These are phyloP conservation scores for Erebia palarica DNA, from an alignment of 2,888 invertebrate species.

Conservation along the genomic window DNA sequence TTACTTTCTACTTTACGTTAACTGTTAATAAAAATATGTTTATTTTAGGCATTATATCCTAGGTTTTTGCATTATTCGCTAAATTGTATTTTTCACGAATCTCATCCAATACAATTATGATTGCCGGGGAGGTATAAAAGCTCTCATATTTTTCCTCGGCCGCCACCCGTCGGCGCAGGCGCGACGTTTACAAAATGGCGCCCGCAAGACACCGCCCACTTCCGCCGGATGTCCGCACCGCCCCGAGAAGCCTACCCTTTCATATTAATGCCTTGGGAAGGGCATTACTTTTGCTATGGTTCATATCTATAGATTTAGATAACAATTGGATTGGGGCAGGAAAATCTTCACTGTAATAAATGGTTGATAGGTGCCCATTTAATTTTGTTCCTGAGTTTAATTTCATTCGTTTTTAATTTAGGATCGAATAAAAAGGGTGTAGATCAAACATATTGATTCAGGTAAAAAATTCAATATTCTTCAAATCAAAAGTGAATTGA, in stretches of 20 bases:
- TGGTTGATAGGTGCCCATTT: neutral
- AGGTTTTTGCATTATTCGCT: neutral
- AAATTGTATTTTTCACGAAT: neutral
- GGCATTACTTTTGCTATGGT: conserved; percentile 2
- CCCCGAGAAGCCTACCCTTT: conserved; percentile 49
- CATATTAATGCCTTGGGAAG: conserved; percentile 16
- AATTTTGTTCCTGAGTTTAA: neutral
- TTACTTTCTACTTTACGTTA: no score
- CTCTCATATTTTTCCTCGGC: conserved; percentile 30
- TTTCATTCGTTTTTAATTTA: no score
- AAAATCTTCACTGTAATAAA: neutral
- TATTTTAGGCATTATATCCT: no score
- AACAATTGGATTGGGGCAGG: neutral
- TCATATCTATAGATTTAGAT: neutral
- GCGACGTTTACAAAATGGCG: conserved; percentile 67
- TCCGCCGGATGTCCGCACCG: conserved; percentile 72
- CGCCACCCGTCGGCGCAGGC: conserved; percentile 47
- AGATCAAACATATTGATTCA: no score
- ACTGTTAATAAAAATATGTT: no score
- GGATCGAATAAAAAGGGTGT: neutral
- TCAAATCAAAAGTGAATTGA: no score
- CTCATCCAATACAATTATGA: neutral
- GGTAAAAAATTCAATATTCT: no score
- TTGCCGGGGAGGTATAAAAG: neutral
- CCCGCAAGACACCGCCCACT: conserved; percentile 63